These are phyloP conservation scores for Odontocolon sp. DNA, from an alignment of 2,888 invertebrate genomes.

Conservation along the genomic window DNA sequence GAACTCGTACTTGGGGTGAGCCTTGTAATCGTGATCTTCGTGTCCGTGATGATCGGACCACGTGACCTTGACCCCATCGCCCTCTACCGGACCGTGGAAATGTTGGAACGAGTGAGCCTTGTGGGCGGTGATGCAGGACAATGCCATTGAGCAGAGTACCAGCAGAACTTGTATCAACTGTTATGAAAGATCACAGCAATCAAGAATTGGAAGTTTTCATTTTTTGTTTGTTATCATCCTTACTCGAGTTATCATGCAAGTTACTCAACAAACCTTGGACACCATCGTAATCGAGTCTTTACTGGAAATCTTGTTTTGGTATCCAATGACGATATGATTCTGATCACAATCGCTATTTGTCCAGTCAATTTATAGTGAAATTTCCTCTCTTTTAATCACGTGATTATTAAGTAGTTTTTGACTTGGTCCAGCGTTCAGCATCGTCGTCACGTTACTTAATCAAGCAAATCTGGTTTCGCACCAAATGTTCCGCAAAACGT, in stretches of 20 bases:
- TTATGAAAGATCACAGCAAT: background rate
- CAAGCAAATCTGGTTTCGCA: constrained; percentile 1
- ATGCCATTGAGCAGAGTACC: background rate
- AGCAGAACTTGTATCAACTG: background rate
- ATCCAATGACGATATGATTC: background rate
- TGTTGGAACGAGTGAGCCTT: constrained; percentile 64
- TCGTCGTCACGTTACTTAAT: constrained; percentile 12
- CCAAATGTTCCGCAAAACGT: constrained; percentile 30
- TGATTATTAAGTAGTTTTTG: background rate
- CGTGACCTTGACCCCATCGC: constrained; percentile 55
- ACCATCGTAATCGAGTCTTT: constrained; percentile 5
- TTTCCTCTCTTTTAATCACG: background rate
- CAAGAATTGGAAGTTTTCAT: no score
- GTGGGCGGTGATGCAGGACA: constrained; percentile 41
- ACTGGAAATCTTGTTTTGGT: background rate
- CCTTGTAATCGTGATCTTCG: constrained; percentile 62
- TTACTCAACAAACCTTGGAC: constrained; percentile 1
- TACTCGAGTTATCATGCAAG: background rate
- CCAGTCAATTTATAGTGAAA: background rate
- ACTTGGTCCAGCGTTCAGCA: constrained; percentile 4
- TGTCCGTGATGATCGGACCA: constrained; percentile 62
- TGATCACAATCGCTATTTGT: background rate
- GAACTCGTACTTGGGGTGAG: constrained; percentile 63
- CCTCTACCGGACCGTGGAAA: constrained; percentile 55
- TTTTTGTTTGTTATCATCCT: background rate